Base-by-base conservation (phyloP, 2,888 invertebrate genomes). In the Leptopilina myrica region DNA sequence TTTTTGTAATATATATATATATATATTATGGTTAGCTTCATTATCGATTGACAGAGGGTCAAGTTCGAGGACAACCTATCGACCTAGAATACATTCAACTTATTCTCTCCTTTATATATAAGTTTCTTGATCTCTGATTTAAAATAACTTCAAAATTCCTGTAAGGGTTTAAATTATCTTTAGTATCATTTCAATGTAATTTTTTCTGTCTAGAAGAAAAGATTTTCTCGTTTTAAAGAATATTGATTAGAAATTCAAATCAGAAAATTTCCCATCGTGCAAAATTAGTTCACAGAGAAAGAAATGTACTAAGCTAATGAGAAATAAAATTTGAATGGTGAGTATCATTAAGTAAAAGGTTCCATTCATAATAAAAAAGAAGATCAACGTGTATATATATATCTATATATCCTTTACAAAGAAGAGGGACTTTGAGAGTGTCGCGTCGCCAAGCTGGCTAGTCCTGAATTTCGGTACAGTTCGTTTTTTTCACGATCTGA, bases 361-460 rank as follows among this genome's bases (percentile, higher is more conserved):
- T n/a, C 33, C 73, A 73, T 73, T 73, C 73, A 73, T 73, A 73
- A 56, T 73, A 73, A 73, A 73, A 73, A 73, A 33, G 73, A 56
- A 56, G 73, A 20, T 73, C 73, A 73, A 73, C 56, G 69, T 73
- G 26, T 73, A 46, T 46, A 46, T 20, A 20, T 20, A 20, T 20
- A 20, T 20, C 20, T 20, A 20, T n/a, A 43, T n/a, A 67, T 67
- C 49, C 67, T 67, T 67, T 49, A 20, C 46, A 20, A 56, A 15
- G 8, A 62, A 9, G 1, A 59, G 59, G 53, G 69, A 49, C 49
- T 40, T 33, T 4, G 73, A 53, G 6, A n/a, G 59, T 69, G 69
- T 73, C 73, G 73, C 73, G 69, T 73, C 73, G 73, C 73, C 73
- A 73, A 56, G 56, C 73, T 73, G 73, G 56, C 73, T 73, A 56